Evolutionary conservation across 2,113 vertebrate species (phyloP).

Genomic region (Stegastes partitus): DNA sequence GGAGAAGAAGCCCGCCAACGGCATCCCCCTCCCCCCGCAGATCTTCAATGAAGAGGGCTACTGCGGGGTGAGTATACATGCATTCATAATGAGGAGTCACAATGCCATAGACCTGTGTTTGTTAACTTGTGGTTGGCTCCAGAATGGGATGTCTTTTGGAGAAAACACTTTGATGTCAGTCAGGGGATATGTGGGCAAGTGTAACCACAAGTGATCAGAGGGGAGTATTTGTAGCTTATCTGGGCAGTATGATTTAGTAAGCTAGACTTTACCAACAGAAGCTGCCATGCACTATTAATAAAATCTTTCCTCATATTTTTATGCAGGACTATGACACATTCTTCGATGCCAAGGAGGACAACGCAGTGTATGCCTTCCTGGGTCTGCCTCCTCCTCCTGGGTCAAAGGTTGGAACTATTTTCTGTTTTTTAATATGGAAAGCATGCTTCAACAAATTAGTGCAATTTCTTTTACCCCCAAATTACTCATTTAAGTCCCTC

Average conservation of each 20-base stretch:
- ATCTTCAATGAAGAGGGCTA: constrained; percentile 97
- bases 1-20: constrained; percentile 95
- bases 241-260: no score
- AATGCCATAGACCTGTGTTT: neutral
- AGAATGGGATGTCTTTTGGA: neutral
- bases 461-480: neutral
- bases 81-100: neutral
- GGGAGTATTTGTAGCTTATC: neutral
- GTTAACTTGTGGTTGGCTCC: neutral
- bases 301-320: constrained; percentile 4
- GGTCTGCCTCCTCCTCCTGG: constrained; percentile 93
- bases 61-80: constrained; percentile 90
- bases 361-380: constrained; percentile 93
- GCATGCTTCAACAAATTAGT: neutral
- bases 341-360: constrained; percentile 98
- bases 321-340: constrained; percentile 97
- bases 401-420: constrained; percentile 88
- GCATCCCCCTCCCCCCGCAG: constrained; percentile 97
- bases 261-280: neutral
- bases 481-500: neutral
- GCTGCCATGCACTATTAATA: neutral
- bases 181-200: neutral
- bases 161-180: neutral
- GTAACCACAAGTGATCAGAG: neutral
- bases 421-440: neutral